Evolutionary conservation across 2,888 invertebrate species (phyloP).

Genomic region (Luffia ferchaultella): DNA sequence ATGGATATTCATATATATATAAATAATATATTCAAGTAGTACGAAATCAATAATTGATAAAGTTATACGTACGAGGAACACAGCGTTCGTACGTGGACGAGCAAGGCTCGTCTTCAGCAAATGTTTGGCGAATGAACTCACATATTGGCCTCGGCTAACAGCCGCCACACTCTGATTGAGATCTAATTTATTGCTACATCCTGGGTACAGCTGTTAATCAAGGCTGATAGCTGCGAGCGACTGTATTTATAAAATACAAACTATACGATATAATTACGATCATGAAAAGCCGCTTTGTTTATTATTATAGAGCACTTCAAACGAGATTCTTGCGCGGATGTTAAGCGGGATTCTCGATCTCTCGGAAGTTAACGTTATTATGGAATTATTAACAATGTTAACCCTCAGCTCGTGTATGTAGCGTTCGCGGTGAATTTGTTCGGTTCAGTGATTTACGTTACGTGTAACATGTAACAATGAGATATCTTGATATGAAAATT

Average conservation of each 20-base stretch:
- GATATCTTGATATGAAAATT: no score
- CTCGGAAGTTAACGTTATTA: not conserved
- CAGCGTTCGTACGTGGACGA: no score
- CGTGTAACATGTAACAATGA: no score
- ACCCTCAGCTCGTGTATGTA: not conserved
- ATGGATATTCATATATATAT: no score
- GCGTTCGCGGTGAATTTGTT: not conserved
- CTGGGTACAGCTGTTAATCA: slow-evolving; percentile 23
- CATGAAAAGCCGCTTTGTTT: not conserved
- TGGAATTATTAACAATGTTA: not conserved
- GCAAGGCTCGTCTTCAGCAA: no score
- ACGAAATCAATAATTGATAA: no score
- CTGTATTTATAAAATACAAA: not conserved
- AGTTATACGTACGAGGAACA: no score
- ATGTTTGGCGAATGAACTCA: not conserved
- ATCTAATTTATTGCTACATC: slow-evolving; percentile 34
- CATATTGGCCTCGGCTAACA: slow-evolving; percentile 7
- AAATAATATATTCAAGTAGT: no score
- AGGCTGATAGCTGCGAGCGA: slow-evolving; percentile 26
- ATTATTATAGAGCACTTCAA: not conserved
- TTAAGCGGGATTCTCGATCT: not conserved
- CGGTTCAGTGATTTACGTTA: not conserved
- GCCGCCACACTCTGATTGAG: slow-evolving; percentile 20
- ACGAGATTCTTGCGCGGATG: not conserved
- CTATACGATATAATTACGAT: not conserved